These are phyloP conservation scores for Cyanoramphus novaezelandiae DNA, from an alignment of 2,113 vertebrate genomes.

Conservation along the genomic window DNA sequence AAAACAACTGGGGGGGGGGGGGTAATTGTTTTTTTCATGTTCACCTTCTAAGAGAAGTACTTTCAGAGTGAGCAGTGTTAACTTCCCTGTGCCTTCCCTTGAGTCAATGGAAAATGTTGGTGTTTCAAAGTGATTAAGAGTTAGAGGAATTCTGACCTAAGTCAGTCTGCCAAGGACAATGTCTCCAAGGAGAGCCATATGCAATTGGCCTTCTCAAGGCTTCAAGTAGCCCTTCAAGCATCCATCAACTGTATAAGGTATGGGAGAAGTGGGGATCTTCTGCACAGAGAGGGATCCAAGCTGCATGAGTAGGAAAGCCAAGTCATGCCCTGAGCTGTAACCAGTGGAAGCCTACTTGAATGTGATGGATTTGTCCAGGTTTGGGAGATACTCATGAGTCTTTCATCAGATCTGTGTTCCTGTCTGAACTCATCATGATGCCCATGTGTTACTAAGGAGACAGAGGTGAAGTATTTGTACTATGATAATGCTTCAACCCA, in stretches of 20 bases:
- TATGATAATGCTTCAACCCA: background rate
- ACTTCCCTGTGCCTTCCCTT: background rate
- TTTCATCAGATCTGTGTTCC: background rate
- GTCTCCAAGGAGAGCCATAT: background rate
- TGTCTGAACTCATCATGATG: background rate
- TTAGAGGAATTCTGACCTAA: background rate
- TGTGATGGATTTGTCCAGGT: background rate
- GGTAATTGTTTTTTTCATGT: background rate
- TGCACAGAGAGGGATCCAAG: background rate
- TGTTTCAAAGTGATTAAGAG: background rate
- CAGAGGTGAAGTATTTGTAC: background rate
- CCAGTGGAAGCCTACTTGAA: background rate
- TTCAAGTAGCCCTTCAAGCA: background rate
- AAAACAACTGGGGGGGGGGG: background rate
- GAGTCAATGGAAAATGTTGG: background rate
- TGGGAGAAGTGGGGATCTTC: background rate
- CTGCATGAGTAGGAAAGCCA: background rate
- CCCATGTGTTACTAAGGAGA: fast-evolving
- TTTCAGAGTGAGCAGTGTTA: background rate
- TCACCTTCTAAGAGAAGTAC: background rate
- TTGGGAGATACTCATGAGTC: background rate
- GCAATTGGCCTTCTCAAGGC: background rate
- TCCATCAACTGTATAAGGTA: fast-evolving
- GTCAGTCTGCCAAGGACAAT: background rate
- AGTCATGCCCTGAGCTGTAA: background rate